phyloP scores from a whole-genome alignment of 2,113 vertebrate species.

The Gavia stellata region DNA sequence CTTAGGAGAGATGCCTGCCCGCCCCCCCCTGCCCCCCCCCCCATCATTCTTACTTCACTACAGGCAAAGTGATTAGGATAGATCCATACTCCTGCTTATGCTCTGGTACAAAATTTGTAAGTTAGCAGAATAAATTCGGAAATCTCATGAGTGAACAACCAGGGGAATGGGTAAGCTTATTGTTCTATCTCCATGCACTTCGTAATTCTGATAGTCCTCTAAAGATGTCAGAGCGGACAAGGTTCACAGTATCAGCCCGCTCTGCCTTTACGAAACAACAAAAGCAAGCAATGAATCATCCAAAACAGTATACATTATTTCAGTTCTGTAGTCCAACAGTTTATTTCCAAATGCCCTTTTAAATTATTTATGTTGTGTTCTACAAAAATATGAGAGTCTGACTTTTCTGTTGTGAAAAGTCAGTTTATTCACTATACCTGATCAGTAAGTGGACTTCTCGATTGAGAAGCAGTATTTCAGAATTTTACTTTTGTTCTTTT shows the following conservation, averaged over 20 bases:
- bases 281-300: constrained; percentile 14
- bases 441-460: not conserved
- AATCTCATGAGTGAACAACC: not conserved
- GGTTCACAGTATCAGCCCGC: not conserved
- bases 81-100: not conserved
- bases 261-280: not conserved
- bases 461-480: not conserved
- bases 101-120: not conserved
- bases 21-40: no score
- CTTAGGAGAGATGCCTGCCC: not conserved
- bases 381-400: not conserved
- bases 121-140: not conserved
- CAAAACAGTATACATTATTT: not conserved
- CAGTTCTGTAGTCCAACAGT: not conserved
- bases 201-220: not conserved
- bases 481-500: not conserved
- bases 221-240: not conserved
- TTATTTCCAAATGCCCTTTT: constrained; percentile 32
- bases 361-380: not conserved
- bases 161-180: not conserved
- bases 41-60: not conserved
- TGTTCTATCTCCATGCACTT: not conserved
- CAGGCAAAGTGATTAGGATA: constrained; percentile 1
- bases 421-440: not conserved
- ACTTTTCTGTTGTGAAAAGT: not conserved